These are phyloP conservation scores for Diarsia dahlii DNA, from an alignment of 2,888 invertebrate genomes.

Conservation along the genomic window DNA sequence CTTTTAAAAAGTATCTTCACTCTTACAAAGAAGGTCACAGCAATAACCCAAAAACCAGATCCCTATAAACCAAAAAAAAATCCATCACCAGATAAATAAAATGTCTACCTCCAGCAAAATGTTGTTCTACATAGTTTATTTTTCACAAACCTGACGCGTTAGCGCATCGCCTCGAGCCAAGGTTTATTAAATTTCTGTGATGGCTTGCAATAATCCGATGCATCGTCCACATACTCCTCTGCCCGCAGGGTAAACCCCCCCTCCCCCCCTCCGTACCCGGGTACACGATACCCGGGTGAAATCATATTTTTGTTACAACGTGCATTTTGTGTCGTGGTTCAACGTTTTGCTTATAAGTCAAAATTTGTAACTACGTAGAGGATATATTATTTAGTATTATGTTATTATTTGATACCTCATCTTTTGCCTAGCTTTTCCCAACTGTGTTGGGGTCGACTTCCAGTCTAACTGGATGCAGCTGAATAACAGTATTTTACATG, in stretches of 20 bases:
- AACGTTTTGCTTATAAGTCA: slow-evolving; percentile 15
- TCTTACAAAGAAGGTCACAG: neutral
- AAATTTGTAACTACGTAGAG: neutral
- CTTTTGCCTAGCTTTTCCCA: no score
- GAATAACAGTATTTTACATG: no score
- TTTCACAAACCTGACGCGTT: slow-evolving; percentile 55
- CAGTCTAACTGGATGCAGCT: no score
- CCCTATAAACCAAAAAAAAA: slow-evolving; percentile 6
- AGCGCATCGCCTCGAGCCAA: slow-evolving; percentile 62
- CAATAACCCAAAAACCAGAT: neutral
- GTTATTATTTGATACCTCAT: no score
- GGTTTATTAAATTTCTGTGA: slow-evolving; percentile 75
- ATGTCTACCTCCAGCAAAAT: neutral
- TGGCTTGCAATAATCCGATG: slow-evolving; percentile 70
- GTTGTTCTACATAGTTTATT: slow-evolving; percentile 42
- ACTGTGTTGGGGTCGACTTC: no score
- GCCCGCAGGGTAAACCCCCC: neutral
- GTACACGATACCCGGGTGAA: slow-evolving; percentile 5
- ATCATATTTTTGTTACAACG: slow-evolving; percentile 38
- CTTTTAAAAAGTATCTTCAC: neutral
- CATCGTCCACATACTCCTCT: slow-evolving; percentile 35
- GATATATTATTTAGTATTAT: neutral
- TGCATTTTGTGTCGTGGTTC: slow-evolving; percentile 9
- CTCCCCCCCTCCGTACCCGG: neutral
- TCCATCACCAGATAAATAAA: slow-evolving; percentile 20